Percentiles rank a stretch among this genome's conserved stretches.
Evolutionary conservation across 2,888 invertebrate species (phyloP).

Genomic region (Eilema caniola): DNA sequence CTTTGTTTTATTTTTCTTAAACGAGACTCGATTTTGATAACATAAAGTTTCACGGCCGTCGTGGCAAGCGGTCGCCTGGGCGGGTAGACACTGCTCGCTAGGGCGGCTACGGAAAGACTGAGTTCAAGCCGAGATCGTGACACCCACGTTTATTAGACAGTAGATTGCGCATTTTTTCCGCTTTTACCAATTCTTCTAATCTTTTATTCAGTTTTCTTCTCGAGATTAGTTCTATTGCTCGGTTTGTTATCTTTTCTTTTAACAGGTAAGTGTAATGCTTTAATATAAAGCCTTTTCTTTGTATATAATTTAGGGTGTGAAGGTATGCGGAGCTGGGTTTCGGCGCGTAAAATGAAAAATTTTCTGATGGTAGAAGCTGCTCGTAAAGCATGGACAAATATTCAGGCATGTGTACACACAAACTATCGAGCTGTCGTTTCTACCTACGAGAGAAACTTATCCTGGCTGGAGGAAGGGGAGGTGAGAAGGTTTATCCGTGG

Average conservation of each 20-base stretch:
- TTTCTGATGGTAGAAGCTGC: too few species aligned
- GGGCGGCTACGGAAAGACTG: conserved; percentile 57
- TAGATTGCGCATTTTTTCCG: conserved; percentile 18
- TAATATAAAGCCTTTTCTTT: neutral
- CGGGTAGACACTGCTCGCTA: conserved; percentile 50
- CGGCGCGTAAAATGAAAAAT: too few species aligned
- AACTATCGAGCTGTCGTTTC: too few species aligned
- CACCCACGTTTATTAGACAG: conserved; percentile 13
- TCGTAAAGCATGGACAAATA: too few species aligned
- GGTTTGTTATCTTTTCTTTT: neutral
- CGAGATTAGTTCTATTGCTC: neutral
- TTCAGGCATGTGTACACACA: too few species aligned
- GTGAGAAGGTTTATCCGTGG: too few species aligned
- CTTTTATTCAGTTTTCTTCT: neutral
- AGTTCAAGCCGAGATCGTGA: conserved; percentile 29
- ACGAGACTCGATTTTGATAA: conserved; percentile 8
- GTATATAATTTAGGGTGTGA: too few species aligned
- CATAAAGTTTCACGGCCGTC: conserved; percentile 29
- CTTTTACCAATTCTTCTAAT: conserved; percentile 7
- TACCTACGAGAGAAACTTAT: too few species aligned
- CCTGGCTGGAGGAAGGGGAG: too few species aligned
- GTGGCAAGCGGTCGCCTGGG: conserved; percentile 24
- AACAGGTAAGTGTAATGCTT: neutral
- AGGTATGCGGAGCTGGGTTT: too few species aligned
- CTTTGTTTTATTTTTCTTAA: conserved; percentile 4